Evolutionary conservation across 2,888 invertebrate species (phyloP).

Genomic region (Matsumyia berberina): DNA sequence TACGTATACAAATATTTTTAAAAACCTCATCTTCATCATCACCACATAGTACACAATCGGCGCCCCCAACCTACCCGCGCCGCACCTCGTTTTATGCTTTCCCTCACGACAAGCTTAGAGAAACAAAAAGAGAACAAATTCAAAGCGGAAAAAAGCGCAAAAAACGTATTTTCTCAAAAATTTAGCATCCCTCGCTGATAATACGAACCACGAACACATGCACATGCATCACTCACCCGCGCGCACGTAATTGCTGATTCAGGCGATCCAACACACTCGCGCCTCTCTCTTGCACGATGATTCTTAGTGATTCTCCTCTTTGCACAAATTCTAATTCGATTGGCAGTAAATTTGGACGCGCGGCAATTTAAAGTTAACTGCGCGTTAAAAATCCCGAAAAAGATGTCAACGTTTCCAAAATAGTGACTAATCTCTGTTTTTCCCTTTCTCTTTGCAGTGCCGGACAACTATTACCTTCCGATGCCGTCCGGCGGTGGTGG

Average conservation of each 20-base stretch:
- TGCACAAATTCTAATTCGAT: conserved; percentile 66
- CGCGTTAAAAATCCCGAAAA: conserved; percentile 46
- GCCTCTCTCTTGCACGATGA: conserved; percentile 17
- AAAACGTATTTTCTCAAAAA: conserved; percentile 52
- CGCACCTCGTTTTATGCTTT: conserved; percentile 56
- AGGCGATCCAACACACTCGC: conserved; percentile 35
- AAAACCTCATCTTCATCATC: conserved; percentile 69
- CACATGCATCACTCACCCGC: conserved; percentile 60
- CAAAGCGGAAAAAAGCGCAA: conserved; percentile 21
- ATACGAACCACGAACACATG: conserved; percentile 55
- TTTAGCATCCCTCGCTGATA: conserved; percentile 74
- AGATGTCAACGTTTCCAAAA: conserved; percentile 17
- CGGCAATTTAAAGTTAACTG: conserved; percentile 64
- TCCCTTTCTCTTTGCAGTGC: conserved; percentile 84
- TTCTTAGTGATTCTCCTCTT: conserved; percentile 24
- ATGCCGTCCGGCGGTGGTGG: conserved; percentile 79
- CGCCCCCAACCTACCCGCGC: conserved; percentile 24
- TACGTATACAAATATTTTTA: conserved; percentile 54
- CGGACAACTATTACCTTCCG: conserved; percentile 86
- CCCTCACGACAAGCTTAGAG: conserved; percentile 64
- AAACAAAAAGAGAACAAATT: conserved; percentile 43
- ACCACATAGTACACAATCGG: conserved; percentile 24
- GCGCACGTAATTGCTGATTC: conserved; percentile 56
- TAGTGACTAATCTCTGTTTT: conserved; percentile 12
- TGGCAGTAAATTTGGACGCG: conserved; percentile 46